Percentiles rank a stretch among this genome's conserved stretches.
phyloP scores from a whole-genome alignment of 2,113 vertebrate genomes.

The Oreamnos americanus region DNA sequence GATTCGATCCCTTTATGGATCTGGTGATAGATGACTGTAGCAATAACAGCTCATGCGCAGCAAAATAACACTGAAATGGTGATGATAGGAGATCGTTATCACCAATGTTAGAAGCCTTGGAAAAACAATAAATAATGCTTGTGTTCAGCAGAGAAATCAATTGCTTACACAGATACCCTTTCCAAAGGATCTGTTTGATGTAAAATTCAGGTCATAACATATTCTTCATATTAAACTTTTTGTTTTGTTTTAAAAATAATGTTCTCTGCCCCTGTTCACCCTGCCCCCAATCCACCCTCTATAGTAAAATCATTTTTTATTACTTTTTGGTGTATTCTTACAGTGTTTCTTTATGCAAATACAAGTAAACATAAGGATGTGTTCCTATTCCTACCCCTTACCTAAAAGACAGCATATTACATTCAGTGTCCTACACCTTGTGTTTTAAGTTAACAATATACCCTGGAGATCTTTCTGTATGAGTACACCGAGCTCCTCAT shows the following conservation, averaged over 20 bases:
- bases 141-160: not conserved
- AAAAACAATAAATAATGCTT: not conserved
- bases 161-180: not conserved
- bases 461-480: not conserved
- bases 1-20: not conserved
- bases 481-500: not conserved
- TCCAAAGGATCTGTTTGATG: not conserved
- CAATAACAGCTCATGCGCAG: not conserved
- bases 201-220: not conserved
- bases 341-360: not conserved
- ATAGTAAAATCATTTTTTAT: not conserved
- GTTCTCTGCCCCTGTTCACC: not conserved
- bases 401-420: not conserved
- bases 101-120: not conserved
- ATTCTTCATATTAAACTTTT: slow-evolving; percentile 4
- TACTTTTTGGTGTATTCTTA: not conserved
- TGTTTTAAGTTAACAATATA: not conserved
- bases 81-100: not conserved
- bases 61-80: not conserved
- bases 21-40: not conserved
- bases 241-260: not conserved
- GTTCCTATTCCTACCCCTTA: not conserved
- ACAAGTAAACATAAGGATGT: not conserved
- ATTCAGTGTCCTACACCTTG: not conserved
- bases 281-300: not conserved